Evolutionary conservation across 2,797 vertebrate species (phyloP).

Genomic region (Babyrousa celebensis): DNA sequence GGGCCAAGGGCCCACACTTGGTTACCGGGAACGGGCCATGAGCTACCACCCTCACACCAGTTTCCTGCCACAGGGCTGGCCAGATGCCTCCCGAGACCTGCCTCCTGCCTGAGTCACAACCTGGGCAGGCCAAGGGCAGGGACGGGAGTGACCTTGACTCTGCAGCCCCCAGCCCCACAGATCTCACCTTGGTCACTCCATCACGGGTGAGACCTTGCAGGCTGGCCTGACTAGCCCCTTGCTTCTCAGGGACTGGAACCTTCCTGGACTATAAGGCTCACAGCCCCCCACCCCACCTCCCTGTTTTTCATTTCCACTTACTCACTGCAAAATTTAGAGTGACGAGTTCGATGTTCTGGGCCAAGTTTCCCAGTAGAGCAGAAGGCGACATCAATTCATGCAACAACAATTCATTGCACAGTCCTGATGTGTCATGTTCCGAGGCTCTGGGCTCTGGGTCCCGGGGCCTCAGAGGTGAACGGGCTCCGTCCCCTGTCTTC

Average conservation of each 20-base stretch:
- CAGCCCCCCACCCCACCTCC: not conserved
- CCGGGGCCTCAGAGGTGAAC: not conserved
- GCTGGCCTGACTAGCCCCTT: not conserved
- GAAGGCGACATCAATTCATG: not conserved
- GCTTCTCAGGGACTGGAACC: not conserved
- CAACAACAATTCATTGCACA: not conserved
- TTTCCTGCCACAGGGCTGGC: not conserved
- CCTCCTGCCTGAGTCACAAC: not conserved
- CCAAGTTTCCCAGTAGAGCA: conserved; percentile 34
- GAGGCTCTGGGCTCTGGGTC: not conserved
- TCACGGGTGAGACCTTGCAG: not conserved
- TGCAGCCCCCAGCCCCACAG: not conserved
- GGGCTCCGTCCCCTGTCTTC: not conserved
- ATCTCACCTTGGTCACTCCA: not conserved
- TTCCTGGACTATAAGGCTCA: not conserved
- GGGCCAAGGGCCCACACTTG: not conserved
- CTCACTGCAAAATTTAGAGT: not conserved
- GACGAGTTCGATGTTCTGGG: not conserved
- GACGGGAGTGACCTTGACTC: not conserved
- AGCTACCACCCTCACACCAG: not conserved
- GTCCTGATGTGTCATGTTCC: not conserved
- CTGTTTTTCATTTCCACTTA: conserved; percentile 43
- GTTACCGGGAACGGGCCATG: not conserved
- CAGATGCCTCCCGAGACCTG: not conserved
- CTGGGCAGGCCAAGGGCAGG: not conserved